phyloP scores from a whole-genome alignment of 1,140 invertebrate genomes.

The Drosophila repletoides region DNA sequence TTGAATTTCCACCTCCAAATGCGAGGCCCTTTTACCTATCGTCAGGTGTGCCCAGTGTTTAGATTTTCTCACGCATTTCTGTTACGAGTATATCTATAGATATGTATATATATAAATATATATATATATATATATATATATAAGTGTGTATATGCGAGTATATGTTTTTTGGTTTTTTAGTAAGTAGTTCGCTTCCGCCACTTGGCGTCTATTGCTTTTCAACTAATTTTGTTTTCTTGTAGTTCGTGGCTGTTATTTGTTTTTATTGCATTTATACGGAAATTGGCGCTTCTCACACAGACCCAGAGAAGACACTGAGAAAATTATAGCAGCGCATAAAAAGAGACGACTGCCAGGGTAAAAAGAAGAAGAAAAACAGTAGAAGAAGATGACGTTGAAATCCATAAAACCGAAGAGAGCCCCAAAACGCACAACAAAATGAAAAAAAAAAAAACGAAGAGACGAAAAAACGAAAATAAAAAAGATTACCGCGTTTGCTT shows the following conservation, averaged over 20 bases:
- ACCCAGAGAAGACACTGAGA: constrained; percentile 20
- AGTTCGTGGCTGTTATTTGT: constrained; percentile 74
- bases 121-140: background rate
- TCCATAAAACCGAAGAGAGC: constrained; percentile 54
- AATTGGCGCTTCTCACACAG: constrained; percentile 60
- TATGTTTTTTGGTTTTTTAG: constrained; percentile 11
- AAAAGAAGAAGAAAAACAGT: background rate
- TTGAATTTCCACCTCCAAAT: too few relatives aligned
- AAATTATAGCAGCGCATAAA: constrained; percentile 69
- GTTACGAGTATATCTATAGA: constrained; percentile 16
- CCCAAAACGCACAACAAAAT: constrained; percentile 54
- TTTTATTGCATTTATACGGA: constrained; percentile 81
- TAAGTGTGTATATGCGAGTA: constrained; percentile 8
- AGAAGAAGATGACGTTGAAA: constrained; percentile 27
- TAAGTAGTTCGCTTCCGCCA: constrained; percentile 59
- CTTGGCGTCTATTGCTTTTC: constrained; percentile 57
- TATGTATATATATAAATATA: background rate
- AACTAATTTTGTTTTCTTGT: constrained; percentile 78
- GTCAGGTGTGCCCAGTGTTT: constrained; percentile 51
- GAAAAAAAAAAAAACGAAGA: constrained; percentile 26
- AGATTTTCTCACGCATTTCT: constrained; percentile 73
- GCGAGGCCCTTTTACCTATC: background rate
- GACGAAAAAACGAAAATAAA: constrained; percentile 34
- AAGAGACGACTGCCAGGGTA: constrained; percentile 17
- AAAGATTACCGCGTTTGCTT: constrained; percentile 69